Base-by-base conservation (phyloP, 2,888 invertebrate species). In the Archips xylosteana region DNA sequence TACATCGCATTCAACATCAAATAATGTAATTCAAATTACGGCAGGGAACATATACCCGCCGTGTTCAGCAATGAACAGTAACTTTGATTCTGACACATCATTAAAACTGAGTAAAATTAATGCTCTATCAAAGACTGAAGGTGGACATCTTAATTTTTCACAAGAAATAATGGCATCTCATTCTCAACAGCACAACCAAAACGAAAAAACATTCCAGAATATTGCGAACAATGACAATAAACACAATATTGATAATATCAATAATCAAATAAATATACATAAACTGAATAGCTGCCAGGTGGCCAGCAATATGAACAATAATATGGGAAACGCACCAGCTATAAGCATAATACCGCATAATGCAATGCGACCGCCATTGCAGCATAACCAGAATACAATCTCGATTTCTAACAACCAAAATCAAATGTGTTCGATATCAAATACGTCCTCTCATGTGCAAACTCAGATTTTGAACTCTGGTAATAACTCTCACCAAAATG, bases 111-210 rank as follows among this genome's bases (percentile, higher is more conserved):
- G 93, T 75, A 94, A 94, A 81, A 93, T 94, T 39, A 94, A 94
- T 77, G 91, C 94, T 36, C 83, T 94, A 69, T 94, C 94, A 2
- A 94, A 94, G 80, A 79, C 94, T 13, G 94, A 94, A 87, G 92
- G 90, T 51, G 94, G 94, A 0, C 93, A 93, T 78, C 82, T 94
- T 76, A 94, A 94, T 78, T 94, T 94, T 73, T 92, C 92, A 0
- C 94, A 91, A 81, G 94, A 94, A 84, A 92, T 94, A 73, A 93
- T 94, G 91, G 89, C 92, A 54, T 91, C 94, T 3, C 94, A 94
- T 84, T 88, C 92, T 1, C 94, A 94, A 78, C 92, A 92, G 76
- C 90, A 92, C 79, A 84, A 86, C 9, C 92, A 92, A 76, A 92
- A 88, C 78, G 94, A 94, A 42, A 94, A 94, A 80, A 84, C 82